These are phyloP conservation scores for Xiphydria camelus DNA, from an alignment of 2,888 invertebrate species.

Conservation along the genomic window DNA sequence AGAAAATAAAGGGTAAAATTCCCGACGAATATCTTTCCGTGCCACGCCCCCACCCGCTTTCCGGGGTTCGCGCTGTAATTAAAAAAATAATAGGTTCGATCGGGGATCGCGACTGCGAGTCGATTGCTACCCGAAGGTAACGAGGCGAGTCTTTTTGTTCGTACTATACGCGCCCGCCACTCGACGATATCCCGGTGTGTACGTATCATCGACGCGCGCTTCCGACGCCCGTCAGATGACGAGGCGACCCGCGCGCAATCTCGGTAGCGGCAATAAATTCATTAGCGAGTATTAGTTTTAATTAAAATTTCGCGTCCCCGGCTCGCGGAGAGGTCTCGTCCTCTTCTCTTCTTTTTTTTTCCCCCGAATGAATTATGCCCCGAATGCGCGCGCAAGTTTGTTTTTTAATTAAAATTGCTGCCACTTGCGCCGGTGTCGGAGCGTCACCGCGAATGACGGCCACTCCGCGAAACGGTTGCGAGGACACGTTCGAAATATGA, in stretches of 20 bases:
- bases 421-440: slow-evolving; percentile 16
- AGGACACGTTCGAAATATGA: no score
- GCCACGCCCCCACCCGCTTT: not conserved
- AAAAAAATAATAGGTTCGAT: no score
- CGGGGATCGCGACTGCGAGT: no score
- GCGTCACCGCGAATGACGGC: slow-evolving; percentile 24
- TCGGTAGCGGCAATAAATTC: slow-evolving; percentile 16
- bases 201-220: no score
- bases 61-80: not conserved
- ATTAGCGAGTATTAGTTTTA: slow-evolving; percentile 27
- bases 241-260: slow-evolving; percentile 1
- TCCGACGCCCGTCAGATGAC: no score
- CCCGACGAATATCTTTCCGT: not conserved
- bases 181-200: no score
- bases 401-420: slow-evolving; percentile 32
- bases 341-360: slow-evolving; percentile 14
- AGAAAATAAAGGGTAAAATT: no score
- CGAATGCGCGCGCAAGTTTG: slow-evolving; percentile 14
- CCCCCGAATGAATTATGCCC: slow-evolving; percentile 22
- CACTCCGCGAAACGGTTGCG: slow-evolving; percentile 1
- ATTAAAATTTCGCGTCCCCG: slow-evolving; percentile 24
- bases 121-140: no score
- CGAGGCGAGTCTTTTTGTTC: no score
- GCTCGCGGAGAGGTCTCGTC: slow-evolving; percentile 9
- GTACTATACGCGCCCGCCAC: no score